Evolutionary conservation across 2,797 vertebrate species (phyloP), one percentile per base, ranked within the genome.

Genomic region (Syngnathus acus): DNA sequence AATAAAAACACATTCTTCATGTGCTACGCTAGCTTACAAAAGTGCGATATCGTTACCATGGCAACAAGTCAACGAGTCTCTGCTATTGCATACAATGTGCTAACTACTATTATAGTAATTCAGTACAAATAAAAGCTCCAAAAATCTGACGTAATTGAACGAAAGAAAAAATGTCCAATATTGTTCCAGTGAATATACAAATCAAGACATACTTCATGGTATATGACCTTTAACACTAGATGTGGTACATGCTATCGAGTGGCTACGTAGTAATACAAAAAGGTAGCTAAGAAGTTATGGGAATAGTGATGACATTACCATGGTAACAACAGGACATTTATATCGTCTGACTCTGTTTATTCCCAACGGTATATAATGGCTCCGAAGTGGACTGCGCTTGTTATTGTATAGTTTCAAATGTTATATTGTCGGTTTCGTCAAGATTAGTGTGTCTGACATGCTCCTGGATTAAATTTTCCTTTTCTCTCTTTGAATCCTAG

Each of bases 401-500:
- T 51, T 9, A n/a, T 8, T 51, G 17, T 51, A 6, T 17, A 48
- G 45, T 16, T 16, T 48, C 45, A 51, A 51, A 21, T 51, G n/a
- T 51, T 51, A n/a, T 21, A 51, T 21, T 51, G 50, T 51, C 50
- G 21, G 9, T 9, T 51, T 14, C 6, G 45, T 17, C 14, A 48
- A 17, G 16, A 48, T 48, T 48, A 16, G 14, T 14, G n/a, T 3
- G n/a, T 21, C 50, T 51, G 50, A 51, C 9, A 2, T n/a, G 9
- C 8, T 21, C 0, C n/a, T 21, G 19, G 9, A 51, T 51, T 9
- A 4, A 62, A 32, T 45, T 54, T 66, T 42, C 64, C 65, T 62
- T 67, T 66, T 64, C 21, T 45, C n/a, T 43, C 40, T 23, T 42
- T 21, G 23, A 62, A 62, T 67, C 51, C 55, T 48, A 37, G 48